Conservation (phyloP, 2,797 vertebrate species). For the Channallabes apus region DNA sequence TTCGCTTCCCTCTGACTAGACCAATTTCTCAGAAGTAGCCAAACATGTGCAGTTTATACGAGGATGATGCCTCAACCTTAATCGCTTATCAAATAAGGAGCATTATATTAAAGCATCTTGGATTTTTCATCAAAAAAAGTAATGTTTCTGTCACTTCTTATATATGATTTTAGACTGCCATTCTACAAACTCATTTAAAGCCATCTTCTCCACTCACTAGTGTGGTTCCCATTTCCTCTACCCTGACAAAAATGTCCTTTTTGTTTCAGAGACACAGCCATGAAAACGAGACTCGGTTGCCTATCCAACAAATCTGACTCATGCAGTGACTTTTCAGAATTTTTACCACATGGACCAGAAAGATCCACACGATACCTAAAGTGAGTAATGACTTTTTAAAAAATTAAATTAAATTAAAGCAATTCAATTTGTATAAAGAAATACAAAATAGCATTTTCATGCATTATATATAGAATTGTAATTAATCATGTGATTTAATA, state of each 20-base stretch:
- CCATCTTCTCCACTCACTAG: not conserved
- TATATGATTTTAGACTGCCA: not conserved
- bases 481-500: constrained; percentile 32
- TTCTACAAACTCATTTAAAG: not conserved
- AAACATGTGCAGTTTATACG: constrained; percentile 64
- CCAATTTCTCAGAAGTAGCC: constrained; percentile 78
- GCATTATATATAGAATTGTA: constrained; percentile 18
- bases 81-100: constrained; percentile 41
- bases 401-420: not conserved
- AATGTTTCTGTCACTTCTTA: not conserved
- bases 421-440: not conserved
- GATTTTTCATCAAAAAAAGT: not conserved
- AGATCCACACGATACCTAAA: constrained; percentile 74
- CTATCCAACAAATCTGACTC: constrained; percentile 97
- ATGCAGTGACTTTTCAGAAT: constrained; percentile 92
- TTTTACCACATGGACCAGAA: constrained; percentile 79
- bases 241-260: not conserved
- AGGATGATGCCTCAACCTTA: constrained; percentile 50
- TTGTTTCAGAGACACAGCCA: constrained; percentile 80
- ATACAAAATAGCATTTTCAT: constrained; percentile 23
- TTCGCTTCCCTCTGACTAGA: constrained; percentile 72
- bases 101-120: constrained; percentile 8
- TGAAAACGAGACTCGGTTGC: constrained; percentile 96
- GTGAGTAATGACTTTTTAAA: constrained; percentile 61
- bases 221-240: not conserved